phyloP scores from a whole-genome alignment of 2,797 vertebrate species.

The Bucorvus abyssinicus region DNA sequence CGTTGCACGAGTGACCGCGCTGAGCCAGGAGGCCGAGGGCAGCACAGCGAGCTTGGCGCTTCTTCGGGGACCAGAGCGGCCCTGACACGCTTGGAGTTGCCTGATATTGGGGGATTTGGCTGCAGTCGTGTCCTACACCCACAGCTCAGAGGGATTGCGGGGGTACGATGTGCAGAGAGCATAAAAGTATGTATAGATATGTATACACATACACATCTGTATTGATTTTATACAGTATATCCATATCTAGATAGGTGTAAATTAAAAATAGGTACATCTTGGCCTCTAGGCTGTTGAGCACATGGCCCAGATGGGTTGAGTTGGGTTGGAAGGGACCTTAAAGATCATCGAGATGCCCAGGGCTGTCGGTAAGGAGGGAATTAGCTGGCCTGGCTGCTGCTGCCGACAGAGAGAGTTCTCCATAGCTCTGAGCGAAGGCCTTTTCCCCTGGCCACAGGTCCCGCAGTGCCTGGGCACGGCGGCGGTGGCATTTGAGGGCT shows the following conservation, averaged over 20 bases:
- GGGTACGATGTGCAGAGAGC: accelerated
- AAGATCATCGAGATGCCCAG: no score
- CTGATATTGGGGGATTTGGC: background rate
- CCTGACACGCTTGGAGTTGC: accelerated
- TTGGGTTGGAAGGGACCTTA: background rate
- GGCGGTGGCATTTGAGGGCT: accelerated
- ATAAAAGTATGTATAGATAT: accelerated
- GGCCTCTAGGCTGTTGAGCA: background rate
- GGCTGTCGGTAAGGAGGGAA: background rate
- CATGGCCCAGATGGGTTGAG: accelerated
- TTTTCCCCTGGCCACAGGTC: background rate
- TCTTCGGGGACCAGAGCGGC: background rate
- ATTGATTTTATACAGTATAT: accelerated
- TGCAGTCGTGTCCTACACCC: background rate
- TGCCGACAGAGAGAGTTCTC: background rate
- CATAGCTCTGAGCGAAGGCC: background rate
- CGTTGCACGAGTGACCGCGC: accelerated
- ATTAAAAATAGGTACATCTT: accelerated
- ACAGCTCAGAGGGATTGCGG: accelerated
- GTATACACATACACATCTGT: accelerated
- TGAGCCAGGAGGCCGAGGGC: accelerated
- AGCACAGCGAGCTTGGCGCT: accelerated
- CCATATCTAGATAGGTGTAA: accelerated
- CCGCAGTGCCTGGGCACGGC: accelerated
- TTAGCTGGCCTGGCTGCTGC: background rate